phyloP scores from a whole-genome alignment of 2,888 invertebrate genomes.

The Agrilus mali region DNA sequence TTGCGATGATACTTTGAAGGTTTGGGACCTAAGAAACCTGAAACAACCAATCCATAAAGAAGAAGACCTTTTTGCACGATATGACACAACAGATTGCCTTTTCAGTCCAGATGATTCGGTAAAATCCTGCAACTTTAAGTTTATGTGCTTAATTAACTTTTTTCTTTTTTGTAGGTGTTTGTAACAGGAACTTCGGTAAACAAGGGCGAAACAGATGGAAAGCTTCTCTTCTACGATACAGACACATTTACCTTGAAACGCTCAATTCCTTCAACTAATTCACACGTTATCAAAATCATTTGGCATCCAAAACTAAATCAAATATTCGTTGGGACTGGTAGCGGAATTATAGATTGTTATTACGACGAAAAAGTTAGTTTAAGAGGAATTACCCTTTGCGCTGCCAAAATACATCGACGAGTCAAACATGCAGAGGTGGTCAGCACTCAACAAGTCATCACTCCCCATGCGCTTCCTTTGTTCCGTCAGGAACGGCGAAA shows the following conservation, averaged over 20 bases:
- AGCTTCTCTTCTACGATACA: constrained; percentile 67
- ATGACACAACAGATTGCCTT: constrained; percentile 66
- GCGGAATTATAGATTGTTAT: constrained; percentile 79
- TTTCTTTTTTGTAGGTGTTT: constrained; percentile 40
- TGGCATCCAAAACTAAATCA: constrained; percentile 99
- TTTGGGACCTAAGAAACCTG: constrained; percentile 85
- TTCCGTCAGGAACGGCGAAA: constrained; percentile 86
- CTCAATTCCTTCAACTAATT: constrained; percentile 62
- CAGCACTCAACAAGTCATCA: constrained; percentile 85
- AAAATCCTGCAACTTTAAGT: too few species aligned
- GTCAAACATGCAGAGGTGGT: constrained; percentile 76
- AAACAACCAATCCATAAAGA: constrained; percentile 64
- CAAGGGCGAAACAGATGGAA: constrained; percentile 47
- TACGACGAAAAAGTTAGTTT: constrained; percentile 81
- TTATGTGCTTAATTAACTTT: too few species aligned
- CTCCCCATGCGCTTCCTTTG: constrained; percentile 89
- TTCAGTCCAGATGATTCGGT: constrained; percentile 83
- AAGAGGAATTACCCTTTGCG: constrained; percentile 83
- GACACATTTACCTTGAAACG: constrained; percentile 62
- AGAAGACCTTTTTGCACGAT: constrained; percentile 64
- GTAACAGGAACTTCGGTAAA: constrained; percentile 77
- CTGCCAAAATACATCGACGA: constrained; percentile 66
- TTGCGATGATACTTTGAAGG: constrained; percentile 85
- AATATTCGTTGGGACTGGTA: constrained; percentile 83
- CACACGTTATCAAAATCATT: constrained; percentile 73